Base-by-base conservation (phyloP, 92 coral and sea anemone genomes). In the Diadumene lineata region DNA sequence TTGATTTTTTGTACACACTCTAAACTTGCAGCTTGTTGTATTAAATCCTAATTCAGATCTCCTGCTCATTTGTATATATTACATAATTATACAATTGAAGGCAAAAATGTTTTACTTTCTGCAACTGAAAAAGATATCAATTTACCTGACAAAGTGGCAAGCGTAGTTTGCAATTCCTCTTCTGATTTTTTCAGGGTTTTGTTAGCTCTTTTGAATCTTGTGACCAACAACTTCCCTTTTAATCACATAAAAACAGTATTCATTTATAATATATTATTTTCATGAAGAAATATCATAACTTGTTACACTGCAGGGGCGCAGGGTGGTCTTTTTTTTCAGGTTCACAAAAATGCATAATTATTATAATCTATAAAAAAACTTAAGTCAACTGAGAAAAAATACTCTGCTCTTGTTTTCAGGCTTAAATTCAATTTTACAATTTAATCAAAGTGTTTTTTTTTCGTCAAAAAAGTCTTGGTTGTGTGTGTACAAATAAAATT, bases 151-250 rank as follows among this genome's bases (percentile, higher is more conserved):
- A 64, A 7, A 0, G 69, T 25, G 19, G 69, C 32, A 0, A 64
- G 46, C 18, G 32, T 2, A 0, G 43, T 64, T 8, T 21, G 28
- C 34, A 64, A 31, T 64, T 64, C 69, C 16, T 64, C 46, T 64
- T 64, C 43, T 27, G 48, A 64, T 27, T 64, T 64, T 4, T 0
- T 4, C 16, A 64, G 44, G 43, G 17, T 25, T 64, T 64, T 64
- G 19, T 64, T 21, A 27, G 69, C 69, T 1, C 17, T 64, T 16
- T 64, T 64, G 15, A 64, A 27, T 64, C 69, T 64, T 34, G 69
- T 64, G 11, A 64, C 69, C 69, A 64, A 64, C 69, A 64, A 64
- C 69, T 27, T 27, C 15, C 69, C 69, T 64, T 34, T 64, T 27
- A 44, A 8, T 44, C 51, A 44, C 10, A 44, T 44, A 8, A 44